Percentiles rank a stretch among this genome's conserved stretches.
phyloP scores from a whole-genome alignment of 2,797 vertebrate genomes.

The Liparis tanakae region DNA sequence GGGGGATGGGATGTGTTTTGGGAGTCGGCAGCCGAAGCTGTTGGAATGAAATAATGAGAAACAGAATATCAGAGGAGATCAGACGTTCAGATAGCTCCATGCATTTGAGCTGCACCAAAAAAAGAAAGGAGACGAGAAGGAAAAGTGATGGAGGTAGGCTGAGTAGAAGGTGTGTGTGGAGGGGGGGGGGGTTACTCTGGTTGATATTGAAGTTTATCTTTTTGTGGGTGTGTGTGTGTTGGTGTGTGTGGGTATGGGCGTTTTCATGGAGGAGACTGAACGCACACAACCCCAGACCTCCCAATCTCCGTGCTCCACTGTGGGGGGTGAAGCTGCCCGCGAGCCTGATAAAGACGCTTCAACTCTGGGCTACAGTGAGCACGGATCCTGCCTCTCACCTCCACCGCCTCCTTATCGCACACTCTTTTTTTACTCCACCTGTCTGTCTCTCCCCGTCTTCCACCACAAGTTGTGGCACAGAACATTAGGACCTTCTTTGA shows the following conservation, averaged over 20 bases:
- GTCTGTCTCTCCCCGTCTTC: conserved; percentile 34
- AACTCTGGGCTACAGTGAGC: conserved; percentile 71
- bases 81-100: conserved; percentile 72
- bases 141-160: conserved; percentile 61
- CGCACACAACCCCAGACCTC: conserved; percentile 66
- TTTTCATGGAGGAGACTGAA: conserved; percentile 37
- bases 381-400: conserved; percentile 62
- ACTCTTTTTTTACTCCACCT: conserved; percentile 55
- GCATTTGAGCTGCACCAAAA: conserved; percentile 65
- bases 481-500: conserved; percentile 47
- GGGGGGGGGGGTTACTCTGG: conserved; percentile 53
- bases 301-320: conserved; percentile 81
- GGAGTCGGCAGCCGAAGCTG: conserved; percentile 62
- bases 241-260: conserved; percentile 9
- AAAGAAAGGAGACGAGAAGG: conserved; percentile 46
- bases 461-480: conserved; percentile 42
- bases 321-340: conserved; percentile 76
- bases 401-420: conserved; percentile 61
- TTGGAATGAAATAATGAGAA: conserved; percentile 83
- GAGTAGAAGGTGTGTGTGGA: conserved; percentile 62
- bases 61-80: conserved; percentile 79
- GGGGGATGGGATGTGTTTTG: conserved; percentile 55
- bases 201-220: conserved; percentile 76
- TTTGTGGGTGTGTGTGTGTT: conserved; percentile 45
- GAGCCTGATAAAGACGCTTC: conserved; percentile 79